phyloP scores from a whole-genome alignment of 2,888 invertebrate genomes.

The Pollenia angustigena region DNA sequence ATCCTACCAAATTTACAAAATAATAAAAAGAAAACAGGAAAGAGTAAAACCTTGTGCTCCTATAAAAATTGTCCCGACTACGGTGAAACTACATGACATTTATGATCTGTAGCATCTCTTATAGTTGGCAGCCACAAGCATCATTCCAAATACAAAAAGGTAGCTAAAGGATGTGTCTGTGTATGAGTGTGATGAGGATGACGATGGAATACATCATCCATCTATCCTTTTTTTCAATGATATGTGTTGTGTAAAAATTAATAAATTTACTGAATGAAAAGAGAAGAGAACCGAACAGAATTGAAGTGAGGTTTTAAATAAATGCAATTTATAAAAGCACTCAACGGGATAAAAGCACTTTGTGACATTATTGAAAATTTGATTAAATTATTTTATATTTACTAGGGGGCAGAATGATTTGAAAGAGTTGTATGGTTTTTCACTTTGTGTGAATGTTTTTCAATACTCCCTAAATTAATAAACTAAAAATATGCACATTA shows the following conservation, averaged over 20 bases:
- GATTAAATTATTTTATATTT: constrained; percentile 73
- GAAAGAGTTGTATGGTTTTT: background rate
- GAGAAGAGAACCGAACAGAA: constrained; percentile 34
- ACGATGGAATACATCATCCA: constrained; percentile 21
- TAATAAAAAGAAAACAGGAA: background rate
- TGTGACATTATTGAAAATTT: constrained; percentile 73
- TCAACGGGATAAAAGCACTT: constrained; percentile 76
- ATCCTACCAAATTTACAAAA: constrained; percentile 9
- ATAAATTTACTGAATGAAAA: constrained; percentile 45
- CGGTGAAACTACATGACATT: constrained; percentile 22
- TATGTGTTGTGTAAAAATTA: constrained; percentile 43
- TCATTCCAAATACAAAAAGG: constrained; percentile 41
- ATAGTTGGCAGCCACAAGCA: constrained; percentile 65
- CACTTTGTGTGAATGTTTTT: background rate
- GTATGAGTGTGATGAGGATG: constrained; percentile 1
- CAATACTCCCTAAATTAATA: background rate
- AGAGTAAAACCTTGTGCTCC: constrained; percentile 10
- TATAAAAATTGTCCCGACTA: constrained; percentile 19
- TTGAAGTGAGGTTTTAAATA: constrained; percentile 73
- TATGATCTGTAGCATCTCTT: constrained; percentile 41
- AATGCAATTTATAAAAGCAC: constrained; percentile 77
- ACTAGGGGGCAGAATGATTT: background rate
- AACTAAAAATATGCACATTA: too few species aligned
- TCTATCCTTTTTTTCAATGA: constrained; percentile 14
- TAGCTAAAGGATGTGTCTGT: background rate